Percentiles rank a stretch among this genome's conserved stretches.
Evolutionary conservation across 1,140 invertebrate species (phyloP).

Genomic region (Cylas formicarius): DNA sequence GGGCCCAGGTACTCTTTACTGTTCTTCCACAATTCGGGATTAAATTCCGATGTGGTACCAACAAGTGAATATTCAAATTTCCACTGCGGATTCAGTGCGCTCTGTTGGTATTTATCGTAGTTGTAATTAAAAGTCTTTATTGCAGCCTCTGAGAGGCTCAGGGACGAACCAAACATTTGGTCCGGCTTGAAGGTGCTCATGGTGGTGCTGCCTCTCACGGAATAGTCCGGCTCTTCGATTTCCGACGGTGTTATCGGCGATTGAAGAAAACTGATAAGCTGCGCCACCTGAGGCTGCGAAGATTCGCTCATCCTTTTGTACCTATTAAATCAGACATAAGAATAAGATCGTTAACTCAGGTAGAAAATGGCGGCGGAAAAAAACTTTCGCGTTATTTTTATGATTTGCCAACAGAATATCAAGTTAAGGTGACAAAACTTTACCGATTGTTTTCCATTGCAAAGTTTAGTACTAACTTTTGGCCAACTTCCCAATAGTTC

Average conservation of each 20-base stretch:
- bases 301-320: constrained; percentile 58
- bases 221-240: constrained; percentile 25
- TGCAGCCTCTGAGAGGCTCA: constrained; percentile 45
- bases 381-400: too few species aligned
- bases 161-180: constrained; percentile 41
- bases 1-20: constrained; percentile 42
- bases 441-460: too few species aligned
- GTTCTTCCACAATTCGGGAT: constrained; percentile 43
- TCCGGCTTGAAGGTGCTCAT: constrained; percentile 53
- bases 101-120: constrained; percentile 37
- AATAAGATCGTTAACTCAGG: too few species aligned
- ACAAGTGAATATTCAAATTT: constrained; percentile 44
- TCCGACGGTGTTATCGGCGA: constrained; percentile 41
- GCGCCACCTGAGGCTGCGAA: constrained; percentile 48
- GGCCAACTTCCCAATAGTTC: too few species aligned
- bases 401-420: too few species aligned
- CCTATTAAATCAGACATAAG: constrained; percentile 29
- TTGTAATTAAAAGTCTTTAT: constrained; percentile 35
- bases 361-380: too few species aligned
- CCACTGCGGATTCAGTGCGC: constrained; percentile 51
- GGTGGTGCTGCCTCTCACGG: constrained; percentile 29
- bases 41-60: constrained; percentile 49
- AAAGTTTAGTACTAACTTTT: too few species aligned
- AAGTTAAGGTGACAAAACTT: too few species aligned
- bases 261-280: constrained; percentile 59